Conservation (phyloP, 1,140 invertebrate species). For the Drosophila novamexicana region DNA sequence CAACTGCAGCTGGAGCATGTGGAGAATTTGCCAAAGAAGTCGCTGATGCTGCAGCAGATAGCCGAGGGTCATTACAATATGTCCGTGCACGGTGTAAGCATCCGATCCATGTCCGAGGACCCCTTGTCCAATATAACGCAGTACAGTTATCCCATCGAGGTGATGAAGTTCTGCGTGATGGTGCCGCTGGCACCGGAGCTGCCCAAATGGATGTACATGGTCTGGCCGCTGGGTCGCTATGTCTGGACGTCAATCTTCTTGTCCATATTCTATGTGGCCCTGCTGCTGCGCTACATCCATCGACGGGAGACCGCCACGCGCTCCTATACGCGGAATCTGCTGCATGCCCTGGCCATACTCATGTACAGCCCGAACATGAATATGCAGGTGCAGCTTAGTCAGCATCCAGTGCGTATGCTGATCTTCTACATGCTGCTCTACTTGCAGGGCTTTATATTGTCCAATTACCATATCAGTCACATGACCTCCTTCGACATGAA, state of each 20-base stretch:
- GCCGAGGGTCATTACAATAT: conserved; percentile 50
- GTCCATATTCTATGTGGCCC: conserved; percentile 60
- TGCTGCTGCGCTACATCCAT: conserved; percentile 64
- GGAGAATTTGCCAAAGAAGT: conserved; percentile 54
- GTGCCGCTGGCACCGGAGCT: conserved; percentile 74
- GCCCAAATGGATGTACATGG: conserved; percentile 75
- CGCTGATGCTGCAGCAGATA: conserved; percentile 39
- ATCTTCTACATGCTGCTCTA: conserved; percentile 66
- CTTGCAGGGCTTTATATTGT: conserved; percentile 62
- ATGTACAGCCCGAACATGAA: conserved; percentile 74
- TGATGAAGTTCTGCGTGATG: conserved; percentile 71
- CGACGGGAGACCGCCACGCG: conserved; percentile 30
- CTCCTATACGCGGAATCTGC: conserved; percentile 49
- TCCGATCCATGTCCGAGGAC: conserved; percentile 22
- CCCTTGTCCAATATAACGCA: neutral
- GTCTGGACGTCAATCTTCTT: conserved; percentile 62
- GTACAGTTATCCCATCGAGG: conserved; percentile 67
- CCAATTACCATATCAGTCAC: conserved; percentile 71
- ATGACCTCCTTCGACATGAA: conserved; percentile 76
- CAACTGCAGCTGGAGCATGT: conserved; percentile 46
- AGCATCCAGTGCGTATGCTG: conserved; percentile 38
- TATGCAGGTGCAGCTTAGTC: conserved; percentile 54
- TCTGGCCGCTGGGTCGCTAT: conserved; percentile 72
- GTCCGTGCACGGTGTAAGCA: conserved; percentile 53
- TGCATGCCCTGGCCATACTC: conserved; percentile 57